Base-by-base conservation (phyloP, 92 coral and sea anemone species). In the Pocillopora meandrina region DNA sequence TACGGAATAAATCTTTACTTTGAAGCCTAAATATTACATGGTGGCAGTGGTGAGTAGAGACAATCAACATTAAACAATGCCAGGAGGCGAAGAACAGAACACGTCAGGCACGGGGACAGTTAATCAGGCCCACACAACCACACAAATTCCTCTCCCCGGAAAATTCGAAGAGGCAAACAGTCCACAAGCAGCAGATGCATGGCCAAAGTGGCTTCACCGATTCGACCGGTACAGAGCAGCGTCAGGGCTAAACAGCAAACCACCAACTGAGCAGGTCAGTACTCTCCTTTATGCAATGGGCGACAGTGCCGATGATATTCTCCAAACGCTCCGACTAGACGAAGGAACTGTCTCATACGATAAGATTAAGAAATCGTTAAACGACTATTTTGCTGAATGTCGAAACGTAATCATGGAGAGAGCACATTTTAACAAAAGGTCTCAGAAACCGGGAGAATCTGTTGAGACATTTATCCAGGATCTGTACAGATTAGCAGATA, bases 121-220 rank as follows among this genome's bases (percentile, higher is more conserved):
- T 14, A 26, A 17, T 78, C 82, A 8, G 3, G 49, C 82, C 64
- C 88, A 47, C 56, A 77, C 49, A 70, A 36, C 83, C 16, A 65
- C 49, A n/a, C 23, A 14, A 62, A 19, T 76, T 33, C 80, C 84
- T 65, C 91, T 74, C 31, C 87, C 87, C 11, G 87, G 52, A 57
- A 78, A 82, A 52, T 75, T 82, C 64, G 58, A 57, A 26, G 0
- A 83, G 72, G 1, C 68, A 82, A 61, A 92, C 87, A 75, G 75
- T 72, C 89, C 83, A 71, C 80, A 84, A 23, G 81, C 75, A 65
- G 88, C 94, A 23, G 93, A 91, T 34, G 23, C 63, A n/a, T 89
- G 91, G 94, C 89, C 85, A 57, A 91, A 91, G 83, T 91, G 93
- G 92, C 52, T 93, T 71, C 91, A 86, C 65, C 90, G 94, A 34